Base-by-base conservation (phyloP, 2,113 vertebrate species). In the Tympanuchus pallidicinctus region DNA sequence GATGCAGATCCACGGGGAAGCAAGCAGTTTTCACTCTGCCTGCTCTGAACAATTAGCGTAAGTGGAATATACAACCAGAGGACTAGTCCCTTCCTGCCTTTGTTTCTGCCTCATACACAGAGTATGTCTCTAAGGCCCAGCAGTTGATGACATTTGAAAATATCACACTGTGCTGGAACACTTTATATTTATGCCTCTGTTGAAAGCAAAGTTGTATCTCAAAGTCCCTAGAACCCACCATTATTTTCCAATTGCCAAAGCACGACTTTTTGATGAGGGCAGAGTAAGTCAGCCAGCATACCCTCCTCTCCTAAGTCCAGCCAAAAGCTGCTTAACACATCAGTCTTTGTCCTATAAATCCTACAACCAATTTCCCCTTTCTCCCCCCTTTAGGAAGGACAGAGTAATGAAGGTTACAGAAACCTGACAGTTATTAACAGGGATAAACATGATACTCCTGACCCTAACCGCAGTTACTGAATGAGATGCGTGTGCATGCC, bases 81-180 rank as follows among this genome's bases (percentile, higher is more conserved):
- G 43, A 90, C 20, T 24, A 22, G 52, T 36, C 54, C 73, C 66
- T 90, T 32, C 73, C 83, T 79, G 30, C 48, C 6, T 81, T 86
- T 82, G 52, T 63, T 69, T 79, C 85, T 94, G 85, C 66, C 69
- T 94, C 7, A 3, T 54, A 92, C 81, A 86, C 36, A 88, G 40
- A 93, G n/a, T 74, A 21, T 91, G 54, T 91, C 88, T 95, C 87
- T 57, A 78, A 25, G 67, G 76, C 34, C 92, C 71, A 88, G 67
- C 65, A 89, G 93, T 42, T 72, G 82, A 30, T 86, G 79, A 97
- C 94, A 91, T 89, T 94, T 82, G 70, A 92, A 94, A 96, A 67
- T 66, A 90, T 63, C 92, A 86, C 66, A 83, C 22, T 82, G 84
- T 77, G 81, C 66, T 87, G 66, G 80, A 91, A 94, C 86, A 92